Evolutionary conservation across 2,797 vertebrate species (phyloP), one percentile per base, ranked within the genome.

Genomic region (Oophaga sylvatica): DNA sequence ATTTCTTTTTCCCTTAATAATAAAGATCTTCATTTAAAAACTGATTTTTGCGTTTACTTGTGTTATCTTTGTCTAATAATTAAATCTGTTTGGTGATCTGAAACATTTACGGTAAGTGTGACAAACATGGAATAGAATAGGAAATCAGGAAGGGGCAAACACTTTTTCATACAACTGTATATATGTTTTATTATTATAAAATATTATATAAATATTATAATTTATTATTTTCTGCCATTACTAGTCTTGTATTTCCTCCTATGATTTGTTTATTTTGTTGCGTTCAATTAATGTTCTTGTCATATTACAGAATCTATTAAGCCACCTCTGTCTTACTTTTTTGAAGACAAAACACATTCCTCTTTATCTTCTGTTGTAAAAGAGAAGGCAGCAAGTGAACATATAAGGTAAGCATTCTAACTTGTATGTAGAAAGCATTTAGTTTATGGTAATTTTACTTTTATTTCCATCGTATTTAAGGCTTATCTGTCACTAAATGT

Each of bases 321-420:
- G 92, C 93, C 96, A n/a, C 96, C 97, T 0, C 94, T 99, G 67
- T 96, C 96, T 62, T 99, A 97, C 71, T 94, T 99, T 56, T 98
- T 99, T 93, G 98, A 99, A 93, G 98, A 99, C 90, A 98, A 98
- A 94, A 98, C 97, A 12, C 97, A 98, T 94, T 99, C 97, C 85
- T 99, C 97, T 87, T 97, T 98, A 91, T 99, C 98, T 73, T 99
- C 98, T 79, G 99, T 98, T 26, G 98, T 99, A 85, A 99, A 99
- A 93, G 98, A 99, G 93, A 99, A 99, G 96, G 98, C 98, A 91
- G 99, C 98, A 87, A 99, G 98, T 92, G 98, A 99, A 92, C 95
- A 96, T 85, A 99, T 99, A 95, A 97, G 98, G 98, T 99, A 94
- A 68, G 15, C 53, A 85, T 90, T 90, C 19, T 53, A 26, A n/a